Percentiles rank a stretch among this genome's conserved stretches.
Evolutionary conservation across 2,113 vertebrate genomes (phyloP).

Genomic region (Capreolus pygargus): DNA sequence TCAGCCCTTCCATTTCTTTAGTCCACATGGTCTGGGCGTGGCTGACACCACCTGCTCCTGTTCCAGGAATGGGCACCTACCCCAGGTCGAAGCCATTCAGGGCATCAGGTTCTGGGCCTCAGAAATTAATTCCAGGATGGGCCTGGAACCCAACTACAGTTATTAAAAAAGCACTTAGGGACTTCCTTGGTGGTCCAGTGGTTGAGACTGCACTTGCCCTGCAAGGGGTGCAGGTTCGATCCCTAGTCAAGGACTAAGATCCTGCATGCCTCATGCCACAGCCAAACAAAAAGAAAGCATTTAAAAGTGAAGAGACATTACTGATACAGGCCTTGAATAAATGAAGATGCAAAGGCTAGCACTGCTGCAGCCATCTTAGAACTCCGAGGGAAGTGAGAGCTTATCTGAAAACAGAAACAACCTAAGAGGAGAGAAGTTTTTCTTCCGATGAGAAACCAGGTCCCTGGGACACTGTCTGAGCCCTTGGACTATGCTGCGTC

Average conservation of each 20-base stretch:
- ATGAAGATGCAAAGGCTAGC: not conserved
- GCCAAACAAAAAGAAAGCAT: not conserved
- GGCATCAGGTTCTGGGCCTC: not conserved
- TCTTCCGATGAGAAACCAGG: not conserved
- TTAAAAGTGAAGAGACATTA: not conserved
- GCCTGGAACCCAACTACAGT: not conserved
- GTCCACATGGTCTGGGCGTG: not conserved
- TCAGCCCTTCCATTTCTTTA: not conserved
- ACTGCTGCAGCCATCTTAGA: not conserved
- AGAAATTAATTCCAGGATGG: not conserved
- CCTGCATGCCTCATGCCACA: not conserved
- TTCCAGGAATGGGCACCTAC: not conserved
- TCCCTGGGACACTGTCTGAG: not conserved
- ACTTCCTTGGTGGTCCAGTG: not conserved
- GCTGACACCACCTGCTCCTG: rapidly evolving
- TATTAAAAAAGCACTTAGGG: not conserved
- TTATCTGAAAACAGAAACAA: not conserved
- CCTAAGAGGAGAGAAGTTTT: not conserved
- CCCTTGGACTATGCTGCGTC: not conserved
- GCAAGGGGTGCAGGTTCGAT: not conserved
- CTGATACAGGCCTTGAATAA: not conserved
- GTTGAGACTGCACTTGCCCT: not conserved
- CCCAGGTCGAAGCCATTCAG: not conserved
- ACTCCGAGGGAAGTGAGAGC: not conserved
- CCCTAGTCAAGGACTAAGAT: not conserved